Percentiles rank a stretch among this genome's conserved stretches.
Evolutionary conservation across 2,888 invertebrate species (phyloP).

Genomic region (Ligdia adustata): DNA sequence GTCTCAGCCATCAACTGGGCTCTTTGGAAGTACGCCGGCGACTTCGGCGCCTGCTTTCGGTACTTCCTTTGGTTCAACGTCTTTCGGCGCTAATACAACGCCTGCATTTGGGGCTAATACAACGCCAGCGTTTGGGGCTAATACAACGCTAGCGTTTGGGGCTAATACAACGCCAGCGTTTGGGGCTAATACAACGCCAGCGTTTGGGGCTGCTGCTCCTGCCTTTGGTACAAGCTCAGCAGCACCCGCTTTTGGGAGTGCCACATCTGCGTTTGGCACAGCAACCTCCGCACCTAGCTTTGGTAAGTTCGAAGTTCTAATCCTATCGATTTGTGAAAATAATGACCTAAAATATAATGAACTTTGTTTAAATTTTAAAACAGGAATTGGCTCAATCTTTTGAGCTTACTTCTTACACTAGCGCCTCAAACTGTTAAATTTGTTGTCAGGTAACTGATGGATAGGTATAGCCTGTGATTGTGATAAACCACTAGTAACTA

Average conservation of each 20-base stretch:
- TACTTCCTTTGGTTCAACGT: conserved; percentile 45
- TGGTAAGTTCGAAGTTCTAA: conserved; percentile 35
- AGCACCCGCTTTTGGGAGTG: conserved; percentile 53
- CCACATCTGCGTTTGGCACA: conserved; percentile 37
- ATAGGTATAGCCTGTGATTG: too few relatives aligned
- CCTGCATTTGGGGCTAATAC: conserved; percentile 34
- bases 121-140: conserved; percentile 45
- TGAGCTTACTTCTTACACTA: too few relatives aligned
- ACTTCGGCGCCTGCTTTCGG: conserved; percentile 47
- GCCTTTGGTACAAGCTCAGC: conserved; percentile 53
- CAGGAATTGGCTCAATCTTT: too few relatives aligned
- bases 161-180: conserved; percentile 30
- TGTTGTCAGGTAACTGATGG: too few relatives aligned
- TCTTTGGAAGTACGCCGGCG: conserved; percentile 64
- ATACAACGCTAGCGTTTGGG: conserved; percentile 44
- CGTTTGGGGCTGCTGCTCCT: conserved; percentile 34
- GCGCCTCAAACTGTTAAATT: too few relatives aligned
- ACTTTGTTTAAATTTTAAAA: too few relatives aligned
- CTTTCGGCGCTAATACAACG: conserved; percentile 39
- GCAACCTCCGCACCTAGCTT: conserved; percentile 44
- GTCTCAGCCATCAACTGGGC: conserved; percentile 61
- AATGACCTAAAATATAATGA: too few relatives aligned
- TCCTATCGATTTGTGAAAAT: conserved; percentile 8
- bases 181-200: conserved; percentile 34
- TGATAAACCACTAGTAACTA: too few relatives aligned